Evolutionary conservation across 2,113 vertebrate species (phyloP).

Genomic region (Grus americana): DNA sequence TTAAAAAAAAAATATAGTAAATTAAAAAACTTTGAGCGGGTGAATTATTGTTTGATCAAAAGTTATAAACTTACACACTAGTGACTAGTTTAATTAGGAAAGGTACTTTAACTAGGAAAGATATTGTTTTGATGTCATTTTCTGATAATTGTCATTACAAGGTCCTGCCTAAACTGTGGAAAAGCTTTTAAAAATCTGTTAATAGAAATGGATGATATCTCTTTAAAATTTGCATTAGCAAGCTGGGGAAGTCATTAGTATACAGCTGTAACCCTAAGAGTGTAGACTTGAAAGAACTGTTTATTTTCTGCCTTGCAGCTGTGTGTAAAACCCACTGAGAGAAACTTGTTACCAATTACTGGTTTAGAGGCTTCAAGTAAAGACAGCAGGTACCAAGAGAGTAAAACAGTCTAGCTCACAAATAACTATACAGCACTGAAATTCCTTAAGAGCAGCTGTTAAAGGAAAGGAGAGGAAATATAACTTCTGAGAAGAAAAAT

Average conservation of each 20-base stretch:
- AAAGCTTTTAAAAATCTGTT: neutral
- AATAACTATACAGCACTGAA: conserved; percentile 42
- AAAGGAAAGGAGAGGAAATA: conserved; percentile 1
- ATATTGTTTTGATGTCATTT: neutral
- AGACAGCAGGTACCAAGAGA: conserved; percentile 67
- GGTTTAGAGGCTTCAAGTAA: conserved; percentile 61
- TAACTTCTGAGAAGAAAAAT: neutral
- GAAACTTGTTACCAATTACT: conserved; percentile 70
- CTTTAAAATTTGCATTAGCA: conserved; percentile 53
- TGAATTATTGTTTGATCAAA: neutral
- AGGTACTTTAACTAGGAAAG: neutral
- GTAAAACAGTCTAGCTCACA: conserved; percentile 40
- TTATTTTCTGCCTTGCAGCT: conserved; percentile 70
- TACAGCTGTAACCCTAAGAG: conserved; percentile 56
- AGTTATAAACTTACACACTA: neutral
- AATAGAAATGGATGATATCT: neutral
- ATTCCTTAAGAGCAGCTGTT: conserved; percentile 51
- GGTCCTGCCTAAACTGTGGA: neutral
- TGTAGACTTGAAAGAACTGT: conserved; percentile 60
- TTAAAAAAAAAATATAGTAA: neutral
- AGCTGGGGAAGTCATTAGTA: conserved; percentile 40
- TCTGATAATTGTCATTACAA: neutral
- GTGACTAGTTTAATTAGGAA: neutral
- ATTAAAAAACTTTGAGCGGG: neutral
- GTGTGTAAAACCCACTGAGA: conserved; percentile 68